A percentile compares a stretch with the other conserved stretches of the same genome.
Evolutionary conservation across 2,888 invertebrate genomes (phyloP).

Genomic region (Altica lythri): DNA sequence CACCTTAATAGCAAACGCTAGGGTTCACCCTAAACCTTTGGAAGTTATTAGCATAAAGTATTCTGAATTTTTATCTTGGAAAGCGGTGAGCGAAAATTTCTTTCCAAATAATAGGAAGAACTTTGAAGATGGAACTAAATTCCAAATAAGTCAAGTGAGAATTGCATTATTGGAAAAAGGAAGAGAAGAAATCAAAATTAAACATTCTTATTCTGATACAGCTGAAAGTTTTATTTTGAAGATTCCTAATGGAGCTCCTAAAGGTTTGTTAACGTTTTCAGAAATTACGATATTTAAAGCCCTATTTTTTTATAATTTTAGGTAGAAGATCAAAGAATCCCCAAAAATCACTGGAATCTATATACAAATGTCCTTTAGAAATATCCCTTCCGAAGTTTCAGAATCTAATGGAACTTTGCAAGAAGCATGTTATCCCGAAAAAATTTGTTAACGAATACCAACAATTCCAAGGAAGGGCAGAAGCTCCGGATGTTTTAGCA

Average conservation of each 20-base stretch:
- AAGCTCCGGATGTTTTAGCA: neutral
- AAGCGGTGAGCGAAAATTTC: neutral
- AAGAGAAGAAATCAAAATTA: neutral
- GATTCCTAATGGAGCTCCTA: neutral
- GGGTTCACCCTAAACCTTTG: constrained; percentile 16
- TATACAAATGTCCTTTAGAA: neutral
- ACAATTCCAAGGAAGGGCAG: neutral
- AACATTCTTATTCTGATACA: neutral
- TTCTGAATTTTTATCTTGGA: constrained; percentile 16
- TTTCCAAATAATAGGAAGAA: neutral
- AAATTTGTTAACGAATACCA: neutral
- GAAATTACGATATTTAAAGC: neutral
- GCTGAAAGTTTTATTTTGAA: neutral
- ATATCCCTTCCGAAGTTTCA: neutral
- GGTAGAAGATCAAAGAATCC: neutral
- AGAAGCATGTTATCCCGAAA: too few species aligned
- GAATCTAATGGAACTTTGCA: neutral
- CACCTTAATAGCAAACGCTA: constrained; percentile 12
- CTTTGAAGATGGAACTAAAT: neutral
- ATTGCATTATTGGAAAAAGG: neutral
- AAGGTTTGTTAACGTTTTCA: neutral
- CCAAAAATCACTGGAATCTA: neutral
- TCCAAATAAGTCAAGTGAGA: neutral
- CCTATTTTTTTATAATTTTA: neutral
- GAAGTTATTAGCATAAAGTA: constrained; percentile 4